Percentiles rank a stretch among this genome's conserved stretches.
These are phyloP conservation scores for Halcyon senegalensis DNA, from an alignment of 2,113 vertebrate genomes.

Conservation along the genomic window DNA sequence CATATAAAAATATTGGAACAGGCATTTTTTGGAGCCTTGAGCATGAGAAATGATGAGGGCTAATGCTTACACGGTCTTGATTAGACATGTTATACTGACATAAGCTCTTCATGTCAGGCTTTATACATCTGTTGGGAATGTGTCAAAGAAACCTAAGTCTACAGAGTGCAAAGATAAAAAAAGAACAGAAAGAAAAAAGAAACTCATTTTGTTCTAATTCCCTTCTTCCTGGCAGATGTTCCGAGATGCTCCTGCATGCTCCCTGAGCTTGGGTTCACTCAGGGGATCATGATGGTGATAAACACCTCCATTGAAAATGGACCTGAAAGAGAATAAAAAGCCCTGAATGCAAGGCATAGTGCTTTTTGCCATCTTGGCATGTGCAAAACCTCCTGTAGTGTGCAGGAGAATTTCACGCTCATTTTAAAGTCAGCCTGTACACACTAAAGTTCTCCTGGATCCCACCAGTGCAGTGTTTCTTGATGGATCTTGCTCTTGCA, in stretches of 20 bases:
- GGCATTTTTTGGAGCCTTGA: not conserved
- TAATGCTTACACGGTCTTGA: not conserved
- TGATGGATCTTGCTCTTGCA: not conserved
- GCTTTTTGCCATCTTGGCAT: not conserved
- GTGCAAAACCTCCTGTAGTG: not conserved
- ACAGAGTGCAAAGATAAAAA: not conserved
- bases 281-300: not conserved
- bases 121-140: not conserved
- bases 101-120: not conserved
- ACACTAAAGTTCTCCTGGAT: not conserved
- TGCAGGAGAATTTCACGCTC: fast-evolving
- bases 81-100: not conserved
- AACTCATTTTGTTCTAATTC: not conserved
- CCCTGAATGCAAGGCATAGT: not conserved
- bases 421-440: not conserved
- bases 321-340: not conserved
- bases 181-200: not conserved
- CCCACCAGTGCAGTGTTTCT: not conserved
- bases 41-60: not conserved
- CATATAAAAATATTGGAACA: not conserved
- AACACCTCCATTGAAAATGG: not conserved
- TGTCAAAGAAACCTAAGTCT: not conserved
- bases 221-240: not conserved
- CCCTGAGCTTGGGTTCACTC: not conserved
- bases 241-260: not conserved